Base-by-base conservation (phyloP, 2,113 vertebrate genomes). In the Strigops habroptila region DNA sequence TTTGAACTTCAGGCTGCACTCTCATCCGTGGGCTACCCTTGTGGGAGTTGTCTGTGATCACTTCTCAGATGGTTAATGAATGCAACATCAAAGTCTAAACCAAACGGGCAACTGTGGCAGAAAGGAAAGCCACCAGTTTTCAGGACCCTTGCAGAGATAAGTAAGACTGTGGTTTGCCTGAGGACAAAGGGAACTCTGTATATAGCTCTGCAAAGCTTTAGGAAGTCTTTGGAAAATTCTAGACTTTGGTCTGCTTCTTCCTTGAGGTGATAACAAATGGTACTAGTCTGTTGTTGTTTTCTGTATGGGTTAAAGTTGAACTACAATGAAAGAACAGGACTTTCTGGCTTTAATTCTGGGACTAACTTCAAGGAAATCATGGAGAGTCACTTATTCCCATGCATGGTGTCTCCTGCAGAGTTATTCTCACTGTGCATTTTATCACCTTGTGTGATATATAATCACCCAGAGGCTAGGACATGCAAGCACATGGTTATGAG, bases 401-500 rank as follows among this genome's bases (percentile, higher is more conserved):
- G 77, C 77, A 68, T 21, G 27, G 24, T 91, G 48, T 75, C 52
- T 97, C 84, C 74, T 91, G 65, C 69, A 86, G 62, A 79, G 80
- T 75, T 95, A 78, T 79, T 95, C 77, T 92, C 69, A 44, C 43
- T 73, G 83, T 82, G 37, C 60, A 21, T 75, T 74, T 92, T 97
- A 92, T 95, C 93, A 87, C 74, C 48, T 82, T 73, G 22, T 65
- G 74, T 91, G 89, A 97, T 93, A 92, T 11, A 84, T 48, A 92
- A 91, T 89, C 89, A 85, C 41, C 51, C 70, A 93, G 93, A 64
- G 77, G 78, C 84, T 71, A 91, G 74, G 70, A 92, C 91, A 52
- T 91, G 93, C 84, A 92, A 89, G 70, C 74, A 93, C 91, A 82
- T 14, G 77, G 93, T 89, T 92, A 75, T 75, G 74, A 76, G 70